A percentile compares a stretch with the other conserved stretches of the same genome.
These are phyloP conservation scores for Brachionichthys hirsutus DNA, from an alignment of 2,113 vertebrate species.

Conservation along the genomic window DNA sequence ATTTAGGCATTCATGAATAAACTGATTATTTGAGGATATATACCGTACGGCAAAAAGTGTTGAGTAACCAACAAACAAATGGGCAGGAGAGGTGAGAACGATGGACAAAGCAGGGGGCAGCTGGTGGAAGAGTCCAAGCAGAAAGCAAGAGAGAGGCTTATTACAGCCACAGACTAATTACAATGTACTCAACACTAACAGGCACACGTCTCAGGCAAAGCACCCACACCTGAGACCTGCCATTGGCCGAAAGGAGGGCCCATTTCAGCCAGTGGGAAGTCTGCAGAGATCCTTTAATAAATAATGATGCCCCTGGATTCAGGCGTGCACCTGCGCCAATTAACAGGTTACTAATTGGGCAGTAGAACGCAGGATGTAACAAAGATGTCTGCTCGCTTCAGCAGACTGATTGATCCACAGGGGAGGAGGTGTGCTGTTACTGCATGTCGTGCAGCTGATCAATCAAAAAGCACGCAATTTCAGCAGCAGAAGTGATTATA, in stretches of 20 bases:
- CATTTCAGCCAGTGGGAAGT: conserved; percentile 87
- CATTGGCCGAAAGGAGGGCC: conserved; percentile 80
- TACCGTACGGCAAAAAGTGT: not conserved
- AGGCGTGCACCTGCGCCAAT: conserved; percentile 75
- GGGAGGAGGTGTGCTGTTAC: conserved; percentile 33
- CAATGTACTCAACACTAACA: conserved; percentile 84
- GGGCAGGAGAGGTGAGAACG: conserved; percentile 60
- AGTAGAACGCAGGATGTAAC: conserved; percentile 45
- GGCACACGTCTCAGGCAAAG: conserved; percentile 87
- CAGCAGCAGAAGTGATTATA: not conserved
- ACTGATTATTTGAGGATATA: too few species aligned
- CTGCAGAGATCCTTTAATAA: conserved; percentile 73
- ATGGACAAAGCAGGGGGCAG: conserved; percentile 65
- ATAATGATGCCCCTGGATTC: conserved; percentile 70
- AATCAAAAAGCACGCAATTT: conserved; percentile 10
- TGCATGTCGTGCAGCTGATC: conserved; percentile 1
- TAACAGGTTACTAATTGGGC: conserved; percentile 78
- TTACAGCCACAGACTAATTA: conserved; percentile 91
- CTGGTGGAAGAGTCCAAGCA: conserved; percentile 42
- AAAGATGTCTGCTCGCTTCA: conserved; percentile 37
- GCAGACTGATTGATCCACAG: conserved; percentile 49
- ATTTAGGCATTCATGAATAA: too few species aligned
- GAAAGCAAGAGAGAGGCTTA: conserved; percentile 59
- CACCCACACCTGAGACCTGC: conserved; percentile 92
- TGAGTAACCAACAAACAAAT: conserved; percentile 63